Evolutionary conservation across 1,140 invertebrate genomes (phyloP).

Genomic region (Papilio machaon): DNA sequence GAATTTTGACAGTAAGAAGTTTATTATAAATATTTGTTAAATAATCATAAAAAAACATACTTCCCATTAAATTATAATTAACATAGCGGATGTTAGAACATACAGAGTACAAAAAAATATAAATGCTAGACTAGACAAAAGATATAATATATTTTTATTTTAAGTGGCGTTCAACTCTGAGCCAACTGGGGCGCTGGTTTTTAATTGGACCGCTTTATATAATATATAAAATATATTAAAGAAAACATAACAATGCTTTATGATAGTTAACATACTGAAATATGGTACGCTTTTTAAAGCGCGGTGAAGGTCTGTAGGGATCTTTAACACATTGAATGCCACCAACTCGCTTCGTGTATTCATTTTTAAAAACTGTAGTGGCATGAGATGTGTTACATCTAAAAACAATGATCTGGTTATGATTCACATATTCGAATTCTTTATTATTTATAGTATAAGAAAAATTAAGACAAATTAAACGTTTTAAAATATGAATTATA

Average conservation of each 20-base stretch:
- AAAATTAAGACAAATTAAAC: no score
- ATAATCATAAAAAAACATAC: background rate
- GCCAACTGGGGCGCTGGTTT: constrained; percentile 29
- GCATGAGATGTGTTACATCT: no score
- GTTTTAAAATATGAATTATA: no score
- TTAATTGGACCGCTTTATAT: constrained; percentile 32
- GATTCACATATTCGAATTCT: no score
- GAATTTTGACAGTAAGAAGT: no score
- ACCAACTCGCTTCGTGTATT: no score
- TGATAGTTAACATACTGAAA: background rate
- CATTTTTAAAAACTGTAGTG: no score
- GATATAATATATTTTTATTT: constrained; percentile 30
- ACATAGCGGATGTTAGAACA: constrained; percentile 4
- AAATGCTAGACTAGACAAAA: constrained; percentile 26
- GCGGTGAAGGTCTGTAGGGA: background rate
- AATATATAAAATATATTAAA: constrained; percentile 14
- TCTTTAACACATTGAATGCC: no score
- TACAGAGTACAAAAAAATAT: constrained; percentile 19
- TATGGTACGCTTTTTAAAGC: background rate
- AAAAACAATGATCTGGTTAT: no score
- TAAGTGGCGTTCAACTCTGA: constrained; percentile 19
- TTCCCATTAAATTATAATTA: constrained; percentile 11
- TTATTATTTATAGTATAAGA: no score
- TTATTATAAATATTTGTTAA: no score
- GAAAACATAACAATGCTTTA: constrained; percentile 15